These are phyloP conservation scores for Phrixothrix hirtus DNA, from an alignment of 2,888 invertebrate species.

Conservation along the genomic window DNA sequence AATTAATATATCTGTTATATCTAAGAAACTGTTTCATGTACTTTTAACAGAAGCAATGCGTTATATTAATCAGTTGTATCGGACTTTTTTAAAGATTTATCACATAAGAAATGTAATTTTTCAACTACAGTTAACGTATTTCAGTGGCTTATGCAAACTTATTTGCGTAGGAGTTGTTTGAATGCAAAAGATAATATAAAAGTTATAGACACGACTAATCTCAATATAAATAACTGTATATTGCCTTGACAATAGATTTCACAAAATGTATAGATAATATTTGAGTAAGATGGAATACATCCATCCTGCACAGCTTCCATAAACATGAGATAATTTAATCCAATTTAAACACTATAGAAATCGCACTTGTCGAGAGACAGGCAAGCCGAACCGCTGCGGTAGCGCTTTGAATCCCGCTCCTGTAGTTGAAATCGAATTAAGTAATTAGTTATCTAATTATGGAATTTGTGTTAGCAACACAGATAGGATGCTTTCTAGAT, in stretches of 20 bases:
- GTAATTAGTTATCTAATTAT: slow-evolving; percentile 50
- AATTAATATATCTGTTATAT: too few species aligned
- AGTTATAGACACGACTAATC: too few species aligned
- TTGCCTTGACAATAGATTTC: too few species aligned
- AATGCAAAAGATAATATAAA: too few species aligned
- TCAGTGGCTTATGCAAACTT: background rate
- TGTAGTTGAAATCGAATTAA: slow-evolving; percentile 49
- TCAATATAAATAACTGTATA: too few species aligned
- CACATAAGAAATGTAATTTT: too few species aligned
- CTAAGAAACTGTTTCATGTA: too few species aligned
- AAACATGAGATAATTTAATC: slow-evolving; percentile 45
- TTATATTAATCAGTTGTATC: too few species aligned
- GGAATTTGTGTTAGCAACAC: slow-evolving; percentile 40
- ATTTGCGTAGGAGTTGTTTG: too few species aligned
- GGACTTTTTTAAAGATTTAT: too few species aligned
- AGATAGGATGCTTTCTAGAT: background rate
- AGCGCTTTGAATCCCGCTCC: slow-evolving; percentile 47
- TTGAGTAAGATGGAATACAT: background rate
- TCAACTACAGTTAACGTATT: too few species aligned
- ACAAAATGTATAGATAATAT: background rate
- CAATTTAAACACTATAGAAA: slow-evolving; percentile 51
- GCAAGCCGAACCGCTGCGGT: slow-evolving; percentile 44
- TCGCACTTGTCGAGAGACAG: slow-evolving; percentile 50
- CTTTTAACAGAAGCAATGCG: too few species aligned
- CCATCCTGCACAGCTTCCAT: background rate